Percentiles rank a stretch among this genome's conserved stretches.
These are phyloP conservation scores for Dastarcus helophoroides DNA, from an alignment of 2,888 invertebrate species.

Conservation along the genomic window DNA sequence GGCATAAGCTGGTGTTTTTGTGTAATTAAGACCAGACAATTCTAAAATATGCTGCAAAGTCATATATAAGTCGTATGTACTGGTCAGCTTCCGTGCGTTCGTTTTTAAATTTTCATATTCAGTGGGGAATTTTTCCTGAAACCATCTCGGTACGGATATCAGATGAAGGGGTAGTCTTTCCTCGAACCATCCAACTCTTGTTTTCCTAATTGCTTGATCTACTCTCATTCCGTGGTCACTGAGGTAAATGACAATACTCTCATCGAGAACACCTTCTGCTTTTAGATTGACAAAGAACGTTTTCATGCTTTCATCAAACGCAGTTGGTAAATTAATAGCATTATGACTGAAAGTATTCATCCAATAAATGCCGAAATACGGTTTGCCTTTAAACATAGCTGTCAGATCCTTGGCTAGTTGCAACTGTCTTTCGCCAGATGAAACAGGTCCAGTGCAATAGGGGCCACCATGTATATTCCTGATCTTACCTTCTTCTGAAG, in stretches of 20 bases:
- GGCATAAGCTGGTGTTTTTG: constrained; percentile 35
- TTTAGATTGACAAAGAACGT: constrained; percentile 49
- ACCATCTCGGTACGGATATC: constrained; percentile 53
- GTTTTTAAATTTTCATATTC: constrained; percentile 44
- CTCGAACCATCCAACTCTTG: constrained; percentile 65
- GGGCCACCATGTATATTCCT: constrained; percentile 20
- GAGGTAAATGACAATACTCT: constrained; percentile 59
- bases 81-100: constrained; percentile 57
- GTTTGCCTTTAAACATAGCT: constrained; percentile 45
- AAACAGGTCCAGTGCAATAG: constrained; percentile 48
- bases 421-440: constrained; percentile 55
- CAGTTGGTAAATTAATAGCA: constrained; percentile 51
- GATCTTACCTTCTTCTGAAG: constrained; percentile 43
- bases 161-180: constrained; percentile 66
- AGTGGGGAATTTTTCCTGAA: constrained; percentile 43
- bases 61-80: constrained; percentile 67
- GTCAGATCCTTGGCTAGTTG: constrained; percentile 59
- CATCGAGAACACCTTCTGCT: constrained; percentile 47
- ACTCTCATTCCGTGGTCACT: constrained; percentile 75
- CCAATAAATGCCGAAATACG: constrained; percentile 72
- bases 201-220: constrained; percentile 50
- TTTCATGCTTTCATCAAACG: constrained; percentile 52
- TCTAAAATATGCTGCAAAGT: constrained; percentile 55
- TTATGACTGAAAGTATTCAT: constrained; percentile 68
- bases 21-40: constrained; percentile 36